phyloP scores from a whole-genome alignment of 1,140 invertebrate species.

The Lasaia peninsularis region DNA sequence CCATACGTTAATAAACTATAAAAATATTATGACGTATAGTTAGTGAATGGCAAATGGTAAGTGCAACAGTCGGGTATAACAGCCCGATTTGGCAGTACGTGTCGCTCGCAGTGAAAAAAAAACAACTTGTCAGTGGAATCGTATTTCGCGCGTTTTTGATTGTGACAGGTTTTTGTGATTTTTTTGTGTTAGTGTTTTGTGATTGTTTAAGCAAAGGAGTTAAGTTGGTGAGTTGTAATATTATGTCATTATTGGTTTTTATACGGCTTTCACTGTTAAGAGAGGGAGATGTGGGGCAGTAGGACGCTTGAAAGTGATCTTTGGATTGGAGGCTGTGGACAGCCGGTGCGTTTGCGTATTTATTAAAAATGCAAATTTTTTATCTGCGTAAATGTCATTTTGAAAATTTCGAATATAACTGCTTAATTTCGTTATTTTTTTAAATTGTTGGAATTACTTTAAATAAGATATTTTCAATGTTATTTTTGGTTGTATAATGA shows the following conservation, averaged over 20 bases:
- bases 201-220: conserved; percentile 9
- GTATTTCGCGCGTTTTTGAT: conserved; percentile 10
- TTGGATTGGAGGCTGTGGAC: conserved; percentile 5
- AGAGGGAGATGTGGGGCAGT: conserved; percentile 6
- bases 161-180: conserved; percentile 4
- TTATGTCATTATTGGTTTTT: conserved; percentile 11
- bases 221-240: conserved; percentile 6
- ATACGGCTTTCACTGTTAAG: conserved; percentile 8
- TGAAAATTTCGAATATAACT: neutral
- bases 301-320: conserved; percentile 11
- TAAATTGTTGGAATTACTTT: too few species aligned
- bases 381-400: neutral
- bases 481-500: too few species aligned
- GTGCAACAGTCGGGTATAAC: conserved; percentile 5
- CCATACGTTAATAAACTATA: conserved; percentile 1
- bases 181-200: conserved; percentile 7
- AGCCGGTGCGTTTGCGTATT: neutral
- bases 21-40: conserved; percentile 10
- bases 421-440: neutral
- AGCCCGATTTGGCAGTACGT: conserved; percentile 9
- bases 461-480: too few species aligned
- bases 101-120: conserved; percentile 9
- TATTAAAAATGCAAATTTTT: conserved; percentile 2
- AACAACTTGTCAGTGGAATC: conserved; percentile 2
- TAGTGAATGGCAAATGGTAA: conserved; percentile 6